phyloP scores from a whole-genome alignment of 2,888 invertebrate genomes.

The Pegoplata infirma region DNA sequence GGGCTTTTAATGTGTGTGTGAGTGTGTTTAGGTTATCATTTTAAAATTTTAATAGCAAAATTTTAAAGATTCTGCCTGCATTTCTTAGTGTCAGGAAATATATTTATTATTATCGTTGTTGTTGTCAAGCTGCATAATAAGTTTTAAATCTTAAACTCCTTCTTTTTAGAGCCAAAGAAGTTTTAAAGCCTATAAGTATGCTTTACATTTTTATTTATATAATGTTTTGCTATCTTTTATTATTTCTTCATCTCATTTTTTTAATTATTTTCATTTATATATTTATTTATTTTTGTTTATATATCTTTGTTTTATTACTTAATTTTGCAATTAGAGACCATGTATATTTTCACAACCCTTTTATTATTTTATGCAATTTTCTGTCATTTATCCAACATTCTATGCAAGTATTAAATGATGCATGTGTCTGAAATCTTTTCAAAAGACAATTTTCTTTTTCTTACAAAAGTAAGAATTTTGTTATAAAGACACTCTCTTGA shows the following conservation, averaged over 20 bases:
- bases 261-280: slow-evolving; percentile 1
- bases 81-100: not conserved
- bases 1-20: not conserved
- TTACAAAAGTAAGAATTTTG: not conserved
- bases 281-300: not conserved
- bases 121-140: slow-evolving; percentile 71
- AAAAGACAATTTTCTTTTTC: not conserved
- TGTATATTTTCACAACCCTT: not conserved
- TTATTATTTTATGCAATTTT: slow-evolving; percentile 37
- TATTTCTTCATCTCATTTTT: not conserved
- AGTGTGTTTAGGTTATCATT: slow-evolving; percentile 17
- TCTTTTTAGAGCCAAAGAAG: too few relatives aligned
- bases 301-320: not conserved
- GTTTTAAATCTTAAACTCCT: slow-evolving; percentile 64
- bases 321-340: not conserved
- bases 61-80: not conserved
- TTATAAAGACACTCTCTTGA: slow-evolving; percentile 33
- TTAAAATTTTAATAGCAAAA: slow-evolving; percentile 25
- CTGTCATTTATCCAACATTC: slow-evolving; percentile 1
- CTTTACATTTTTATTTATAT: not conserved
- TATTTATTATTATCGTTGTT: slow-evolving; percentile 9
- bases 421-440: slow-evolving; percentile 11
- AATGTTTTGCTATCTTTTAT: not conserved
- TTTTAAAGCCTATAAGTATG: not conserved
- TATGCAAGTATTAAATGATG: slow-evolving; percentile 4